Evolutionary conservation across 2,113 vertebrate genomes (phyloP).

Genomic region (Neogale vison): DNA sequence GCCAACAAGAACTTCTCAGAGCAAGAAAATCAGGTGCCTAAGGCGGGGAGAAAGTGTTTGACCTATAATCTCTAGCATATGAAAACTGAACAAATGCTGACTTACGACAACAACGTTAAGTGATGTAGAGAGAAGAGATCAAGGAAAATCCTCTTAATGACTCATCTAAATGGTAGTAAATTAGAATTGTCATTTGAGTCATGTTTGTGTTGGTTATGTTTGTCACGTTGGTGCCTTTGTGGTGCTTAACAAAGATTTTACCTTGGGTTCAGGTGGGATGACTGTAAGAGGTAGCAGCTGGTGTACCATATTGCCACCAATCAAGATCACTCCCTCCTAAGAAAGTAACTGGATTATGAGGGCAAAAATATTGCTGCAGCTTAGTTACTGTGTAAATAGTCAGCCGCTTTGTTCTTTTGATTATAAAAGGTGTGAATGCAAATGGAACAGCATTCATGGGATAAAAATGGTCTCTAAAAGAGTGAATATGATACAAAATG

Average conservation of each 20-base stretch:
- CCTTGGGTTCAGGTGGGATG: neutral
- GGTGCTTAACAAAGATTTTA: neutral
- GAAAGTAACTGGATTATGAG: neutral
- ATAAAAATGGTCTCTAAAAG: neutral
- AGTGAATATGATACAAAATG: neutral
- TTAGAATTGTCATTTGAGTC: neutral
- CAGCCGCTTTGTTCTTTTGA: neutral
- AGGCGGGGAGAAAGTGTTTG: neutral
- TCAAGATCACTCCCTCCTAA: neutral
- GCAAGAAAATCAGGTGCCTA: neutral
- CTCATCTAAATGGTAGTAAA: neutral
- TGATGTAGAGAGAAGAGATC: neutral
- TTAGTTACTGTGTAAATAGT: neutral
- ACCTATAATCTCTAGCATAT: neutral
- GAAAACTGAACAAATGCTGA: neutral
- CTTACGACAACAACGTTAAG: neutral
- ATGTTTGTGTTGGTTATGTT: neutral
- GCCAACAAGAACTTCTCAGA: neutral
- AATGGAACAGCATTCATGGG: neutral
- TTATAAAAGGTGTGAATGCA: neutral
- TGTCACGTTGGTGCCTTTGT: neutral
- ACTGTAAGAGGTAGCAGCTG: neutral
- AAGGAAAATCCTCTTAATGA: neutral
- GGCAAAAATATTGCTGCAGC: neutral
- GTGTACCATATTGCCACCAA: neutral